A percentile compares a stretch with the other conserved stretches of the same genome.
Evolutionary conservation across 2,797 vertebrate genomes (phyloP).

Genomic region (Cyprinella venusta): DNA sequence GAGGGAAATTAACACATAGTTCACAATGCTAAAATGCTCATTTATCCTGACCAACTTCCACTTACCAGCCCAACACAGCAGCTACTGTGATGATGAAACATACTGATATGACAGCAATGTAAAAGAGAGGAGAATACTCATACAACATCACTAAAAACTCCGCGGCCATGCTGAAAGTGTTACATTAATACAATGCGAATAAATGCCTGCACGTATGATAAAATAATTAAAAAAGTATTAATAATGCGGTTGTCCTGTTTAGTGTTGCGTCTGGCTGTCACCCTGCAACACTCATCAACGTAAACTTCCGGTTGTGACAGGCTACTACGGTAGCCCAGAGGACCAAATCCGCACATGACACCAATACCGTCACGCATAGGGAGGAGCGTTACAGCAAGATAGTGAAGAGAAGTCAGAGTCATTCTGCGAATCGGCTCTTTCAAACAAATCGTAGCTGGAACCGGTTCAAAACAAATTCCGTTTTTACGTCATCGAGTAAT

Average conservation of each 20-base stretch:
- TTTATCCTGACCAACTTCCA: constrained; percentile 23
- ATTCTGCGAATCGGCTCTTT: not conserved
- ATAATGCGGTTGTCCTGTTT: not conserved
- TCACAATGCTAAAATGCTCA: not conserved
- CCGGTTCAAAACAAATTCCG: not conserved
- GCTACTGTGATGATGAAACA: constrained; percentile 93
- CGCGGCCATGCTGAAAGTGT: constrained; percentile 79
- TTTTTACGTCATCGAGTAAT: not conserved
- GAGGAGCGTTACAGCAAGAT: constrained; percentile 18
- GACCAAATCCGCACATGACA: constrained; percentile 29
- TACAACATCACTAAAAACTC: constrained; percentile 88
- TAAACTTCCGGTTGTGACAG: constrained; percentile 45
- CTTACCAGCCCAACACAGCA: constrained; percentile 91
- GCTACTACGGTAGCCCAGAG: constrained; percentile 27
- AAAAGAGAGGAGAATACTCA: constrained; percentile 92
- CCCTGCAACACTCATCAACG: not conserved
- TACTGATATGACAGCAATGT: constrained; percentile 87
- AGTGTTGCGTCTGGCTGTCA: not conserved
- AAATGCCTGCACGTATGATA: not conserved
- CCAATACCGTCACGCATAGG: not conserved
- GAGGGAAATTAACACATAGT: no score
- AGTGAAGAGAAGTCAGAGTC: not conserved
- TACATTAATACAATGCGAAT: not conserved
- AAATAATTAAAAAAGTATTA: not conserved
- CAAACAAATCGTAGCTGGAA: not conserved